Evolutionary conservation across 2,113 vertebrate species (phyloP).

Genomic region (Alouatta palliata): DNA sequence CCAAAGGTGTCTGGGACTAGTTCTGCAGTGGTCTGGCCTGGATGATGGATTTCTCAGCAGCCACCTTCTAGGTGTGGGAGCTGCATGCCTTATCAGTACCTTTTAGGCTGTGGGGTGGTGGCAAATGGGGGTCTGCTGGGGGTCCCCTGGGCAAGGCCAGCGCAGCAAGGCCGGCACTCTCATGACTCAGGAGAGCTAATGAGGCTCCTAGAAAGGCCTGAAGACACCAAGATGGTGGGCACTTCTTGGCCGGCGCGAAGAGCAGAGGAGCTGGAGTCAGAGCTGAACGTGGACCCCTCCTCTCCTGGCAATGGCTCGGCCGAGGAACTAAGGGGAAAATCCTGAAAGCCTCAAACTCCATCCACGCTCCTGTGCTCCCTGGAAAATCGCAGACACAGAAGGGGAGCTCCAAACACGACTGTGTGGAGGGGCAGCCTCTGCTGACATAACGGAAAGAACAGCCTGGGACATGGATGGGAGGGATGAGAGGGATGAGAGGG

Average conservation of each 20-base stretch:
- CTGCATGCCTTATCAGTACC: neutral
- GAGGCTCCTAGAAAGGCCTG: neutral
- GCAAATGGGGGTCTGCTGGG: no score
- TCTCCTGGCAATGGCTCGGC: neutral
- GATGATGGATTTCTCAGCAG: neutral
- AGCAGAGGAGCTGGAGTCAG: neutral
- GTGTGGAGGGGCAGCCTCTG: neutral
- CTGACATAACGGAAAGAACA: neutral
- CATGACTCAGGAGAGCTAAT: neutral
- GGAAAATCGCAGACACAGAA: neutral
- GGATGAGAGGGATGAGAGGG: neutral
- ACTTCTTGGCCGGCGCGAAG: neutral
- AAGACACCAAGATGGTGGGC: neutral
- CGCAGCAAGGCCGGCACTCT: neutral
- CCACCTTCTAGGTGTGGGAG: neutral
- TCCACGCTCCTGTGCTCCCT: neutral
- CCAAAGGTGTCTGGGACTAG: neutral
- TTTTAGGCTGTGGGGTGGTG: neutral
- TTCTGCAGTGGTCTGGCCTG: no score
- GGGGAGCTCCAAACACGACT: neutral
- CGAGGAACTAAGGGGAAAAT: neutral
- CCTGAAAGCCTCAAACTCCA: neutral
- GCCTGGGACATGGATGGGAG: neutral
- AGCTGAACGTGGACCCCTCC: neutral
- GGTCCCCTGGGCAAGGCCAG: neutral